phyloP scores from a whole-genome alignment of 2,888 invertebrate species.

The Eristalinus sepulchralis region DNA sequence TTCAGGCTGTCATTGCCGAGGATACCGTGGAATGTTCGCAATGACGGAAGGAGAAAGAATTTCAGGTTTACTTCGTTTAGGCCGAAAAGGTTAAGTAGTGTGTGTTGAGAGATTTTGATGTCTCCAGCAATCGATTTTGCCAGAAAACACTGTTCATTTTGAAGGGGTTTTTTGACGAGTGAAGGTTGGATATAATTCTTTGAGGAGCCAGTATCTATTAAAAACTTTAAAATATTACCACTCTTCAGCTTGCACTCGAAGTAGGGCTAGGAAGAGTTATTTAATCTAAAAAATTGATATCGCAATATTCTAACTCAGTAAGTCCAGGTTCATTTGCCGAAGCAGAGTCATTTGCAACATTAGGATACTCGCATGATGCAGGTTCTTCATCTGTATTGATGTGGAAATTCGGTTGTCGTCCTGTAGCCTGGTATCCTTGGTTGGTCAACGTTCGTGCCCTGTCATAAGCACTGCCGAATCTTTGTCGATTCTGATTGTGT shows the following conservation, averaged over 20 bases:
- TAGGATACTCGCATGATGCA: background rate
- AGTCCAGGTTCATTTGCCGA: background rate
- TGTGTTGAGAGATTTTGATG: background rate
- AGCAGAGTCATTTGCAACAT: background rate
- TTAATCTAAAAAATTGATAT: conserved; percentile 9
- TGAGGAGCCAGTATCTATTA: conserved; percentile 14
- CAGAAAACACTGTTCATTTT: background rate
- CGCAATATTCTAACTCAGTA: background rate
- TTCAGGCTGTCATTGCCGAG: background rate
- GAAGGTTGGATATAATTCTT: background rate
- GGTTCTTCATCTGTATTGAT: background rate
- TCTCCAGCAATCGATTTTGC: background rate
- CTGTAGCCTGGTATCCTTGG: background rate
- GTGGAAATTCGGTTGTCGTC: background rate
- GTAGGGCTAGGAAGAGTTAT: conserved; percentile 7
- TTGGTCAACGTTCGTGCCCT: background rate
- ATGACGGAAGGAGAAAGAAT: background rate
- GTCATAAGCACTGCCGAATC: background rate
- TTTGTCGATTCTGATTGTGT: background rate
- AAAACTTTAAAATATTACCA: conserved; percentile 3
- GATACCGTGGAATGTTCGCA: background rate
- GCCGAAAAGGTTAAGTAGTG: background rate
- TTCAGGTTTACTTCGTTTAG: background rate
- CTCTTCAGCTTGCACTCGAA: conserved; percentile 18
- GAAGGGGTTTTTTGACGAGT: background rate